Evolutionary conservation across 2,888 invertebrate genomes (phyloP), one percentile per base, ranked within the genome.

Genomic region (Acronicta psi): DNA sequence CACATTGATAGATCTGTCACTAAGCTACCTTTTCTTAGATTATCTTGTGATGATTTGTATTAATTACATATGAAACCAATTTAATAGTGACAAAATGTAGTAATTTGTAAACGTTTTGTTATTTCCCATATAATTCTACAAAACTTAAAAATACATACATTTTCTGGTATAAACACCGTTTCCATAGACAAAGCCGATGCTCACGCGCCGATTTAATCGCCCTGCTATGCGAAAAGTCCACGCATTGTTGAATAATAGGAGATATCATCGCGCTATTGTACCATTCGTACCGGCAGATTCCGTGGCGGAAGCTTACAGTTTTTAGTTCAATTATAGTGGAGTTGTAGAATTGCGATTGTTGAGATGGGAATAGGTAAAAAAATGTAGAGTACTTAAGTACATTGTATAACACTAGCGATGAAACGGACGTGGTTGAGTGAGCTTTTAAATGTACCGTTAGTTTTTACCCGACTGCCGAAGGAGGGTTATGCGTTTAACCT

Each of bases 261-360:
- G 72, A 70, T 73, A 70, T 70, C 67, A 73, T 74, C 73, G 25
- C 56, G 58, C 56, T 43, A 73, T 73, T 73, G 63, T 73, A 40
- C 25, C 18, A 51, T 37, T 23, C 9, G 67, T 38, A 56, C 18
- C 44, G 52, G 59, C 59, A 67, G 71, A 70, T 61, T 59, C 61
- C 57, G 46, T 57, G 57, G 59, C 68, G 73, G 75, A 74, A 73
- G 68, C 16, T 14, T 34, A 20, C 14, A 11, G 54, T 68, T 73
- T 73, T 68, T 65, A 68, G 55, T 38, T 43, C 61, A 71, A 71
- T 74, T 65, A 73, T 41, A 51, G 45, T 54, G 49, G 53, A 44
- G 42, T 70, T 74, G 43, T 68, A 49, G 34, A 50, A 43, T n/a
- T 59, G 14, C 54, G 52, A 59, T 73, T 67, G 68, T 74, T 54